Evolutionary conservation across 2,888 invertebrate genomes (phyloP), one percentile per base, ranked within the genome.

Genomic region (Macropis europaea): DNA sequence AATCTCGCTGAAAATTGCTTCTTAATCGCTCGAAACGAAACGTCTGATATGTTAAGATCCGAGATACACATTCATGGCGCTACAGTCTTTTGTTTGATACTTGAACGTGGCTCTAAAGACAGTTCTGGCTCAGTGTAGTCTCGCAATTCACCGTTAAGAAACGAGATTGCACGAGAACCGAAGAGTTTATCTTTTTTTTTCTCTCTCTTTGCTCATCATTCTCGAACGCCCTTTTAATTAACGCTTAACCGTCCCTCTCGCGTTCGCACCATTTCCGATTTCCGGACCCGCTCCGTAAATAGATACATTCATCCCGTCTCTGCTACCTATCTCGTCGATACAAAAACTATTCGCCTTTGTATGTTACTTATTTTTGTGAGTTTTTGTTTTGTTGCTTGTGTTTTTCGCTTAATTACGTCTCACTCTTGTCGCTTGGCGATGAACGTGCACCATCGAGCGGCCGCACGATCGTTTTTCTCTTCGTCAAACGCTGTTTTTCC

Each of bases 251-350:
- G 22, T 36, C 30, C 38, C 7, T 30, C n/a, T 19, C 45, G 22
- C 28, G 19, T 13, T 5, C 36, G 26, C 24, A 56, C 82, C 84
- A 86, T 87, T 87, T 86, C 86, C 87, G 84, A 84, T 87, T 87
- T 84, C 81, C 67, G 81, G 82, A 84, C 80, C 72, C 64, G n/a
- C 22, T 57, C 22, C 50, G 34, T 52, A 15, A n/a, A n/a, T n/a
- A n/a, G n/a, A n/a, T n/a, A n/a, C n/a, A n/a, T n/a, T 57, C 32
- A 32, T 56, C 28, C 61, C 64, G 52, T 62, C 63, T 54, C 61
- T 50, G 59, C 62, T 63, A 28, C 45, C 30, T 61, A 50, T 67
- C 66, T 52, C 52, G 34, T 77, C 68, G 45, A 78, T 81, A 79
- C 79, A 82, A 84, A 82, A 83, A 84, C 77, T 83, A 84, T 79